Percentiles rank a stretch among this genome's conserved stretches.
Evolutionary conservation across 2,113 vertebrate genomes (phyloP).

Genomic region (Podarcis cretensis): DNA sequence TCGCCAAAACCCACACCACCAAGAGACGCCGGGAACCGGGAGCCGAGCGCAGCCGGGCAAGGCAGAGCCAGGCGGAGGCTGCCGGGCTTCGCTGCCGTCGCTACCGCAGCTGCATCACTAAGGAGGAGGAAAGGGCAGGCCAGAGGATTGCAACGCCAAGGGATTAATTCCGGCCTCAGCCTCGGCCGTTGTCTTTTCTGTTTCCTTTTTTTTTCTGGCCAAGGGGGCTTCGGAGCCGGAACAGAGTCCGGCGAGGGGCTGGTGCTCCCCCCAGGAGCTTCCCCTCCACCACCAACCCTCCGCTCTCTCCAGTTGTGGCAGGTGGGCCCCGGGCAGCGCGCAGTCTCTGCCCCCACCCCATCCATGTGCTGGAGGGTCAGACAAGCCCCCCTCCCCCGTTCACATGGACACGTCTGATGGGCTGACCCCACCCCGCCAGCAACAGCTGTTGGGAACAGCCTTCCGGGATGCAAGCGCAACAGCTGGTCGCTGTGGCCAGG

Average conservation of each 20-base stretch:
- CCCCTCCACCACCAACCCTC: conserved; percentile 1
- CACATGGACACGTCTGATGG: neutral
- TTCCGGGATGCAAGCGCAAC: neutral
- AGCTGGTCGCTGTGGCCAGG: neutral
- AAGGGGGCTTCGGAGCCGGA: conserved; percentile 1
- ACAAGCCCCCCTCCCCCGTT: neutral
- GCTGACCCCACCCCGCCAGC: neutral
- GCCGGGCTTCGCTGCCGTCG: conserved; percentile 61
- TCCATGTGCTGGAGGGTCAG: neutral
- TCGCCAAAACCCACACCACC: conserved; percentile 12
- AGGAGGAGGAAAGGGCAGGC: conserved; percentile 44
- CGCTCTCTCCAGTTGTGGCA: neutral
- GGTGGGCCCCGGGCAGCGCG: neutral
- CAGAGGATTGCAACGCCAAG: neutral
- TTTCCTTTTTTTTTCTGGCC: neutral
- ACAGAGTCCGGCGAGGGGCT: conserved; percentile 11
- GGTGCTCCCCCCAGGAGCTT: neutral
- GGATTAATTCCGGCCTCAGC: neutral
- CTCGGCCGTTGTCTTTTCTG: neutral
- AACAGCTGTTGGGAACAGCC: neutral
- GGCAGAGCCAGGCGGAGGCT: conserved; percentile 44
- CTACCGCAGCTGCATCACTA: conserved; percentile 66
- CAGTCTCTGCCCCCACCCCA: too few relatives aligned
- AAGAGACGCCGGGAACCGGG: conserved; percentile 13
- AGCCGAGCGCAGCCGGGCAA: conserved; percentile 56